Base-by-base conservation (phyloP, 2,888 invertebrate genomes). In the Apotomis capreana region DNA sequence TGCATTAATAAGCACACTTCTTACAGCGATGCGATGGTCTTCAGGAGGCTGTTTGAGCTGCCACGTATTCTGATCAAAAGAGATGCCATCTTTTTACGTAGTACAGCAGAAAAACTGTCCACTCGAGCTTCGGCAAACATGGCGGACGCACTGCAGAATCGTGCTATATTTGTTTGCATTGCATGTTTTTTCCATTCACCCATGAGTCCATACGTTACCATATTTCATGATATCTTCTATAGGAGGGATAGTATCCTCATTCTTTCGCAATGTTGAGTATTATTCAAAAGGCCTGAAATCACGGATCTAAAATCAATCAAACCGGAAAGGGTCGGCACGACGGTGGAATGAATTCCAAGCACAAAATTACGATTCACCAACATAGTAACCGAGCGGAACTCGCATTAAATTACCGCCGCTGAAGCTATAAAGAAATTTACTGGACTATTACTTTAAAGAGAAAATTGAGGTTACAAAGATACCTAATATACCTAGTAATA, bases 291-390 rank as follows among this genome's bases (percentile, higher is more conserved):
- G 46, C 12, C 55, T 63, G 57, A 62, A 72, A 68, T 68, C 71
- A 72, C 71, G 71, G 58, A 58, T 46, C 52, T 59, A 46, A 68
- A 62, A 72, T 72, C 72, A 72, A 72, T 72, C 72, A 63, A 62
- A 68, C 36, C 61, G 68, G 52, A 46, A 69, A 58, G 52, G 70
- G 64, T 58, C 40, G 57, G 72, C 58, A 15, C 49, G 44, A 52
- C 52, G 52, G 37, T 52, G 62, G 57, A 72, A 62, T 46, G 58
- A 72, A 72, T 68, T 61, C 68, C 58, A 12, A 72, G 58, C 62
- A 68, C 68, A 62, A 68, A 68, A 68, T 68, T 68, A 68, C 68
- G 68, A 68, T 68, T 68, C 52, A 49, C 67, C 70, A 67, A 67
- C 60, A 70, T 44, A 65, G 61, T 61, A 55, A 49, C 64, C 37